These are phyloP conservation scores for Syritta pipiens DNA, from an alignment of 2,888 invertebrate genomes.

Conservation along the genomic window DNA sequence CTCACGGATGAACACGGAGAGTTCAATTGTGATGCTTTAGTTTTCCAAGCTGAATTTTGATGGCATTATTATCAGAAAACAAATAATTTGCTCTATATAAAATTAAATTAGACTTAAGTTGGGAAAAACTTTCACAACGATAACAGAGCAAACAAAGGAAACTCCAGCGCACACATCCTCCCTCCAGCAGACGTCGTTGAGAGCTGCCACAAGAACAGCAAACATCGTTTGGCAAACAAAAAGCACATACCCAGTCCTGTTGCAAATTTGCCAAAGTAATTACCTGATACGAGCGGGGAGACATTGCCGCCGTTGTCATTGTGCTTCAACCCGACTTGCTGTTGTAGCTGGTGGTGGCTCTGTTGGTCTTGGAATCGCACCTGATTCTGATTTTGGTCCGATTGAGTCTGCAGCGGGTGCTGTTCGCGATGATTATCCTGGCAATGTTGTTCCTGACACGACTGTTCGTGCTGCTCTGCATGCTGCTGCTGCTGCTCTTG, in stretches of 20 bases:
- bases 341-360: neutral
- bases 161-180: neutral
- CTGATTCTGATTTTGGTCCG: neutral
- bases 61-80: conserved; percentile 11
- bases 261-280: conserved; percentile 51
- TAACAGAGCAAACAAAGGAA: neutral
- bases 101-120: conserved; percentile 52
- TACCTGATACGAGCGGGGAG: conserved; percentile 45
- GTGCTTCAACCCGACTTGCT: neutral
- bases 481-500: neutral
- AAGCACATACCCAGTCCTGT: conserved; percentile 25
- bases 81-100: conserved; percentile 39
- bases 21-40: too few species aligned
- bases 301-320: conserved; percentile 45
- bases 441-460: too few species aligned
- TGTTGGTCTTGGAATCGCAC: neutral
- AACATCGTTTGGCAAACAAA: conserved; percentile 30
- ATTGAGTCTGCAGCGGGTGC: too few species aligned
- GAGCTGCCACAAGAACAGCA: conserved; percentile 10
- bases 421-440: too few species aligned
- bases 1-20: too few species aligned
- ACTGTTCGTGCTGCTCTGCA: conserved; percentile 5
- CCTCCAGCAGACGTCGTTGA: neutral
- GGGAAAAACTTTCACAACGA: conserved; percentile 27
- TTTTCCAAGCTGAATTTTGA: neutral